Evolutionary conservation across 2,888 invertebrate species (phyloP).

Genomic region (Augochlorella aurata): DNA sequence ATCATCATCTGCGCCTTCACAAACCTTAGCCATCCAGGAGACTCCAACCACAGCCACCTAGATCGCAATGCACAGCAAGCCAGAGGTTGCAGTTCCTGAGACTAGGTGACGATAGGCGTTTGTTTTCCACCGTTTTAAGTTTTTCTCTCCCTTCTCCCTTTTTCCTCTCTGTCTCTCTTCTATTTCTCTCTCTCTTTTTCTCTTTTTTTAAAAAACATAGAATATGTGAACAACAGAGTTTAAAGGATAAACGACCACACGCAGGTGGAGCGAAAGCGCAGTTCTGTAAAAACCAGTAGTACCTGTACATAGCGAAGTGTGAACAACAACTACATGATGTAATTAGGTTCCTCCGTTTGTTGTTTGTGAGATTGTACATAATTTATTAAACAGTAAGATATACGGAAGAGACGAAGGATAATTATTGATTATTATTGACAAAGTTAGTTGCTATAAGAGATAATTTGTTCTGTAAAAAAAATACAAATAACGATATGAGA

Average conservation of each 20-base stretch:
- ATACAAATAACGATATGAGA: constrained; percentile 37
- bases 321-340: constrained; percentile 80
- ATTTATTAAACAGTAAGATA: constrained; percentile 80
- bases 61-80: constrained; percentile 70
- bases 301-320: constrained; percentile 81
- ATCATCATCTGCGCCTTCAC: constrained; percentile 78
- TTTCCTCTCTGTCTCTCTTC: constrained; percentile 30
- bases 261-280: constrained; percentile 64
- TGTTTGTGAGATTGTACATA: constrained; percentile 82
- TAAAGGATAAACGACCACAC: constrained; percentile 47
- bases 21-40: constrained; percentile 79
- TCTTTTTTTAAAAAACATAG: constrained; percentile 54
- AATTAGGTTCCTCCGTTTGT: constrained; percentile 82
- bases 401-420: constrained; percentile 65
- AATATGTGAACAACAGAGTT: constrained; percentile 57
- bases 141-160: constrained; percentile 64
- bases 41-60: constrained; percentile 74
- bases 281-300: constrained; percentile 79
- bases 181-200: constrained; percentile 20
- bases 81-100: constrained; percentile 81
- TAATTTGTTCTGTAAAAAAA: constrained; percentile 78
- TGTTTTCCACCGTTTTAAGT: constrained; percentile 52
- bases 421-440: constrained; percentile 77
- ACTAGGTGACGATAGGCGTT: constrained; percentile 77
- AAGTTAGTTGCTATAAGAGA: constrained; percentile 77